phyloP scores from a whole-genome alignment of 2,888 invertebrate genomes.

The Amblyjoppa proteus region DNA sequence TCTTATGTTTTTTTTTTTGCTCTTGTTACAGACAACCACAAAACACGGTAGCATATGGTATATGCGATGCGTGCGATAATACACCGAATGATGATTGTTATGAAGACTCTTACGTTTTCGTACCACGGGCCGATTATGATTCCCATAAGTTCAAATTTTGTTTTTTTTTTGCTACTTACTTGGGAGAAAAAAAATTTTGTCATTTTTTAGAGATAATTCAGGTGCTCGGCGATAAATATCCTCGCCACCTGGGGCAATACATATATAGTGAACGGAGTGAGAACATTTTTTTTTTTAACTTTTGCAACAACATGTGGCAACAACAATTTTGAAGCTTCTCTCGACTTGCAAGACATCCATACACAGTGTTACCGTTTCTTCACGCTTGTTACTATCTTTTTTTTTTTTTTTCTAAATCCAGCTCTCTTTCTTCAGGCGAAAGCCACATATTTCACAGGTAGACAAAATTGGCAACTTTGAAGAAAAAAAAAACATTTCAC shows the following conservation, averaged over 20 bases:
- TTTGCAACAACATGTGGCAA: background rate
- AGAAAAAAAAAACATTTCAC: constrained; percentile 25
- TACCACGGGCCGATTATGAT: constrained; percentile 13
- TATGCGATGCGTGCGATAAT: constrained; percentile 57
- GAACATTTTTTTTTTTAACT: constrained; percentile 18
- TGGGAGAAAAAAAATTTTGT: constrained; percentile 52
- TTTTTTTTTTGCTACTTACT: constrained; percentile 60
- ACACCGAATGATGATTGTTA: constrained; percentile 52
- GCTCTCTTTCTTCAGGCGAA: constrained; percentile 41
- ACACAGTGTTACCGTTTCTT: constrained; percentile 35
- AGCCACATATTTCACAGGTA: constrained; percentile 63
- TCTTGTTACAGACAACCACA: constrained; percentile 50
- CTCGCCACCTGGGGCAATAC: constrained; percentile 64
- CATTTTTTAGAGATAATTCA: constrained; percentile 56
- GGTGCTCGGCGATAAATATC: constrained; percentile 53
- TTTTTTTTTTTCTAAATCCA: constrained; percentile 1
- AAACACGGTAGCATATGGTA: constrained; percentile 53
- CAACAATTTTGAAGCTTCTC: constrained; percentile 20
- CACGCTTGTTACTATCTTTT: constrained; percentile 2
- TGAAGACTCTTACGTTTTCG: constrained; percentile 30
- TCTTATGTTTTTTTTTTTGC: constrained; percentile 30
- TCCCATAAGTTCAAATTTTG: constrained; percentile 27
- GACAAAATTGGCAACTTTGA: constrained; percentile 57
- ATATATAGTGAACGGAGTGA: constrained; percentile 48
- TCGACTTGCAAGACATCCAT: constrained; percentile 32